These are phyloP conservation scores for Trachemys scripta DNA, from an alignment of 2,113 vertebrate genomes.

Conservation along the genomic window DNA sequence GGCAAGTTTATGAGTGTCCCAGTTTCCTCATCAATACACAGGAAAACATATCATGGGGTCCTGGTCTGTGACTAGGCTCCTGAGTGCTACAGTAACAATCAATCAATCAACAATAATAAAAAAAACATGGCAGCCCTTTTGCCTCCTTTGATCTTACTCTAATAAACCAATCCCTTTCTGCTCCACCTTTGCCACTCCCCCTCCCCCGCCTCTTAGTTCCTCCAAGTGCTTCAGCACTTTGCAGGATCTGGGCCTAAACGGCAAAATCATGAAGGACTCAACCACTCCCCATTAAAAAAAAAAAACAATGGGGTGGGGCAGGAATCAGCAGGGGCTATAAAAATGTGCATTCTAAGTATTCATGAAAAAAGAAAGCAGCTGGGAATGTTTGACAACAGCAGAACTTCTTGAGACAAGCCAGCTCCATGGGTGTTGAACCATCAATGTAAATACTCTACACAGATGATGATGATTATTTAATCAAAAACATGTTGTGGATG, in stretches of 20 bases:
- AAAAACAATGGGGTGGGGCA: too few species aligned
- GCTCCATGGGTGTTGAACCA: neutral
- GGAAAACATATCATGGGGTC: too few species aligned
- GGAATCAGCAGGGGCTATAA: neutral
- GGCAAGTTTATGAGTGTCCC: too few species aligned
- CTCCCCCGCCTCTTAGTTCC: neutral
- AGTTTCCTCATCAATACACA: too few species aligned
- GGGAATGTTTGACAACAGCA: neutral
- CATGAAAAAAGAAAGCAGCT: neutral
- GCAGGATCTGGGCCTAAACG: neutral
- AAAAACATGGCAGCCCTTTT: neutral
- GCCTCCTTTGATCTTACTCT: neutral
- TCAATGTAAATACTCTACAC: neutral
- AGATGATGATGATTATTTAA: neutral
- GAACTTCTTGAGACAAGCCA: neutral
- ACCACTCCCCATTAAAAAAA: neutral
- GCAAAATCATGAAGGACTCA: neutral
- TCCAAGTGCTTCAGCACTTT: neutral
- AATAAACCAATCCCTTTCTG: neutral
- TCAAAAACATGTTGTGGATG: fast-evolving
- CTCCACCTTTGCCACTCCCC: neutral
- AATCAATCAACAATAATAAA: neutral
- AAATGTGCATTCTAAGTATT: neutral
- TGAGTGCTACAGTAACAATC: neutral
- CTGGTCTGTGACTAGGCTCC: neutral